Percentiles rank a stretch among this genome's conserved stretches.
Conservation (phyloP, 2,113 vertebrate species). For the Gila orcuttii region DNA sequence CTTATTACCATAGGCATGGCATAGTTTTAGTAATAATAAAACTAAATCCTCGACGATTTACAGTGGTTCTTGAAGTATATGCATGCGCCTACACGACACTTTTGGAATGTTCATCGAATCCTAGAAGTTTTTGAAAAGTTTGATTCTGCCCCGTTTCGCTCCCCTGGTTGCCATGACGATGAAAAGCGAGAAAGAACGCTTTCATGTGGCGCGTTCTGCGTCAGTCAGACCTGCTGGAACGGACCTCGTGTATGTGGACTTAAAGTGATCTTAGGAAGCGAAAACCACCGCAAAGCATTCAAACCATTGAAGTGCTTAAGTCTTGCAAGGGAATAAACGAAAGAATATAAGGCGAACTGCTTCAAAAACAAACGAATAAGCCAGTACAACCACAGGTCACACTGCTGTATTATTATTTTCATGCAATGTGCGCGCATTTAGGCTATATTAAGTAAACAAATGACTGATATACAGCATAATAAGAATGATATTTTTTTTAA, state of each 20-base stretch:
- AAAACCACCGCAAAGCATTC: background rate
- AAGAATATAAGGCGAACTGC: background rate
- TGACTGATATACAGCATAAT: background rate
- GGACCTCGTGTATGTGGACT: slow-evolving; percentile 30
- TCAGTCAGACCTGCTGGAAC: slow-evolving; percentile 39
- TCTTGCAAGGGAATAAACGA: background rate
- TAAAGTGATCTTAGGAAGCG: slow-evolving; percentile 24
- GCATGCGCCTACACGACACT: background rate
- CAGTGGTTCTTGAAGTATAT: background rate
- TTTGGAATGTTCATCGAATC: background rate
- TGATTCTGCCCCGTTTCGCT: slow-evolving; percentile 68
- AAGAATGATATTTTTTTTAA: background rate
- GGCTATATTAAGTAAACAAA: background rate
- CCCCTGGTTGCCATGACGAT: slow-evolving; percentile 79
- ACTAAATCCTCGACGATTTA: background rate
- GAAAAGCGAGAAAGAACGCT: slow-evolving; percentile 80
- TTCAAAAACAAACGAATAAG: background rate
- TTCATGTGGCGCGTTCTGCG: slow-evolving; percentile 76
- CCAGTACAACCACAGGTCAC: no score
- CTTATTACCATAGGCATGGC: background rate
- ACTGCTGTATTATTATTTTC: no score
- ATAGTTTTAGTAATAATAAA: background rate
- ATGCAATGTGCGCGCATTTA: background rate
- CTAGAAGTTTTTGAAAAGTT: slow-evolving; percentile 17
- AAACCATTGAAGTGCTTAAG: background rate